These are phyloP conservation scores for Ceratosolen fusciceps DNA, from an alignment of 1,140 invertebrate species.

Conservation along the genomic window DNA sequence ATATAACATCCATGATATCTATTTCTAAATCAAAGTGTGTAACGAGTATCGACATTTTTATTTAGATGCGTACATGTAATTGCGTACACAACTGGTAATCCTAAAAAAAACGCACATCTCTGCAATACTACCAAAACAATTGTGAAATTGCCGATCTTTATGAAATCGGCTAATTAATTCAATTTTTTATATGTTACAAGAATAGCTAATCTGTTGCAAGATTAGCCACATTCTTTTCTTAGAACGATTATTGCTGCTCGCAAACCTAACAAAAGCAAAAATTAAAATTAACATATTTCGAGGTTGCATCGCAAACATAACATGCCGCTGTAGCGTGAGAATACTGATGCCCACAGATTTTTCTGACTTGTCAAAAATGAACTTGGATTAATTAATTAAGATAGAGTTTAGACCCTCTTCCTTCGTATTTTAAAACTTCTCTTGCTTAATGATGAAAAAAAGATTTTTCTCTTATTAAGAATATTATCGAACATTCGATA, in stretches of 20 bases:
- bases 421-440: no score
- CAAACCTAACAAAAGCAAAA: constrained; percentile 58
- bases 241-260: constrained; percentile 22
- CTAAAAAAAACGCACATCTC: not conserved
- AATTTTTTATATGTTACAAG: no score
- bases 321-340: constrained; percentile 64
- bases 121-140: constrained; percentile 38
- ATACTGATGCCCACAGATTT: constrained; percentile 49
- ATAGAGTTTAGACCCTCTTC: constrained; percentile 7
- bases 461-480: no score
- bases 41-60: constrained; percentile 12
- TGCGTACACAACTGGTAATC: constrained; percentile 6
- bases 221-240: not conserved
- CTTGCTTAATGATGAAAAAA: no score
- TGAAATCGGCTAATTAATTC: constrained; percentile 62
- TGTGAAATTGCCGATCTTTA: constrained; percentile 47
- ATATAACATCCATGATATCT: constrained; percentile 36
- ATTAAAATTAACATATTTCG: constrained; percentile 65
- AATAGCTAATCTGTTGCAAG: constrained; percentile 22
- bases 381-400: constrained; percentile 37
- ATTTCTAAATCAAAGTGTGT: constrained; percentile 41
- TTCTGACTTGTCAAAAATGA: not conserved
- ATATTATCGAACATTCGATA: no score
- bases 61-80: constrained; percentile 27
- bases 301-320: constrained; percentile 48